These are phyloP conservation scores for Dinomys branickii DNA, from an alignment of 2,113 vertebrate genomes.

Conservation along the genomic window DNA sequence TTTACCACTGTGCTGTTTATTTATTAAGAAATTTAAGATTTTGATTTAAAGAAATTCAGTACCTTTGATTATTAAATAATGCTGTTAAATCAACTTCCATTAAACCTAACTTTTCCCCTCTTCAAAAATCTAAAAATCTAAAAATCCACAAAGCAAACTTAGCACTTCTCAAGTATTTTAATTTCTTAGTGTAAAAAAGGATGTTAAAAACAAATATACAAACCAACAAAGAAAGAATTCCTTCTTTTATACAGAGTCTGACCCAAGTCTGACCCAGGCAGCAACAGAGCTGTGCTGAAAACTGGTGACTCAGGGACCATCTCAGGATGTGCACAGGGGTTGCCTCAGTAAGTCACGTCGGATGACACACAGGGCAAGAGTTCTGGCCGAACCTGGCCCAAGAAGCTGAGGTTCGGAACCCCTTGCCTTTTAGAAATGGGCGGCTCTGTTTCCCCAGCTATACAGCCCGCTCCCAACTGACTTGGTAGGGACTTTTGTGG, in stretches of 20 bases:
- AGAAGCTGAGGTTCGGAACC: not conserved
- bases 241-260: not conserved
- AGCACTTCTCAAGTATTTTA: not conserved
- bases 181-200: slow-evolving; percentile 12
- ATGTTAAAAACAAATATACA: not conserved
- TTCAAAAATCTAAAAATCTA: slow-evolving; percentile 40
- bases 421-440: not conserved
- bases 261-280: not conserved
- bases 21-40: slow-evolving; percentile 31
- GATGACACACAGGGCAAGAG: not conserved
- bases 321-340: not conserved
- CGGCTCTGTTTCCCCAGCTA: not conserved
- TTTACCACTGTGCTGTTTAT: not conserved
- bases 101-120: not conserved
- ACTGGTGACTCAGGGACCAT: rapidly evolving
- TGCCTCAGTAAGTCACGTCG: not conserved
- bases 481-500: not conserved
- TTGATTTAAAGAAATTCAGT: not conserved
- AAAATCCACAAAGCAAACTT: not conserved
- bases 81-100: not conserved
- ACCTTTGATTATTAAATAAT: not conserved
- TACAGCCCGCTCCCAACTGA: not conserved
- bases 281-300: not conserved
- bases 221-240: not conserved
- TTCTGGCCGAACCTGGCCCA: not conserved